phyloP scores from a whole-genome alignment of 2,888 invertebrate species.

The Frankliniella intonsa region DNA sequence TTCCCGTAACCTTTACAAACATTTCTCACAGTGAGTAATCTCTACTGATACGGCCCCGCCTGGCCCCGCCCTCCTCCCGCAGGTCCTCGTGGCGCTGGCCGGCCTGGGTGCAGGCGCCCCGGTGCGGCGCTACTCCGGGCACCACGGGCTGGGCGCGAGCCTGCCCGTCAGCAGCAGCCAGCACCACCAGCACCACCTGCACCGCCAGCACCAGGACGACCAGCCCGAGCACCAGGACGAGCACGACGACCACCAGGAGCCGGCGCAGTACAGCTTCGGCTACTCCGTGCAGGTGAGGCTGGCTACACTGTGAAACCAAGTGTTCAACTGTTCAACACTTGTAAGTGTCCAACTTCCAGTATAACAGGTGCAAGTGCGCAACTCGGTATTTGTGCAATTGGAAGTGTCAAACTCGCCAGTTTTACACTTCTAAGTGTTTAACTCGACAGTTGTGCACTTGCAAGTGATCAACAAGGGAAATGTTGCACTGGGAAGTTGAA shows the following conservation, averaged over 20 bases:
- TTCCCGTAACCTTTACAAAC: no score
- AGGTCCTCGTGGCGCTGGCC: background rate
- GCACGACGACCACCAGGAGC: background rate
- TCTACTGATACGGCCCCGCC: background rate
- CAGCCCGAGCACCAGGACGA: background rate
- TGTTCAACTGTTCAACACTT: no score
- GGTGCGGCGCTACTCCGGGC: background rate
- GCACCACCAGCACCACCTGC: background rate
- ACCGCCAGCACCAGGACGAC: background rate
- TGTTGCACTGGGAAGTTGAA: no score
- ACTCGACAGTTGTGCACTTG: no score
- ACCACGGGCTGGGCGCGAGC: background rate
- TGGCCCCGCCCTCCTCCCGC: background rate
- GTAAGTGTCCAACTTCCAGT: no score
- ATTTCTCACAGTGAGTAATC: no score
- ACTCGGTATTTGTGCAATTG: no score
- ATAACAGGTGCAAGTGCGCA: no score
- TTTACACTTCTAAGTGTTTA: no score
- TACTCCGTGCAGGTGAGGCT: background rate
- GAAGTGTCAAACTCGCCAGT: no score
- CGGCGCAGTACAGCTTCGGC: conserved; percentile 21
- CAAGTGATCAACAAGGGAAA: no score
- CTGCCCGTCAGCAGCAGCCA: background rate
- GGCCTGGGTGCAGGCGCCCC: background rate
- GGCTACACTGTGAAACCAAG: no score